Conservation (phyloP, 2,113 vertebrate genomes). For the Coptodon bakossiorum region DNA sequence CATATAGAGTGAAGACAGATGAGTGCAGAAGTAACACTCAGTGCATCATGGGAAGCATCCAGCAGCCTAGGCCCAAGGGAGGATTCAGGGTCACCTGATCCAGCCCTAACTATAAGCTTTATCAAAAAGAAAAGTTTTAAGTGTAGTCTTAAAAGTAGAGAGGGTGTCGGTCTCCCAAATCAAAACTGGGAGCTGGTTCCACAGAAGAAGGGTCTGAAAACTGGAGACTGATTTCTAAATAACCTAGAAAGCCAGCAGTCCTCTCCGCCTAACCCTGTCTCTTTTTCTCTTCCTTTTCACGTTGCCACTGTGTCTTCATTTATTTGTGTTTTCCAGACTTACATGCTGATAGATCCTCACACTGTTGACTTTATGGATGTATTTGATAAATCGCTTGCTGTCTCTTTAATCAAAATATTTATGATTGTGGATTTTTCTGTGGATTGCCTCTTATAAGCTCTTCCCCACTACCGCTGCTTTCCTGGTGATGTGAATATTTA, state of each 20-base stretch:
- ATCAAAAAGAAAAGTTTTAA: background rate
- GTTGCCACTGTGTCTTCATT: background rate
- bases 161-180: background rate
- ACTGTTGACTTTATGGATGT: background rate
- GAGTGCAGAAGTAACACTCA: background rate
- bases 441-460: background rate
- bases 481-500: conserved; percentile 10
- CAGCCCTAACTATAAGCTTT: background rate
- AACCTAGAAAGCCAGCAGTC: background rate
- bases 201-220: background rate
- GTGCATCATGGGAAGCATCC: background rate
- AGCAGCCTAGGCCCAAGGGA: background rate
- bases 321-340: background rate
- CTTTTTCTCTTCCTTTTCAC: background rate
- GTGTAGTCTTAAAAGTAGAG: background rate
- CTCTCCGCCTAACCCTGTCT: background rate
- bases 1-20: background rate
- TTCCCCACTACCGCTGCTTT: background rate
- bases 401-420: conserved; percentile 1
- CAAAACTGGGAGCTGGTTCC: background rate
- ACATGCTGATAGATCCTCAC: background rate
- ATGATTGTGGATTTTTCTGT: conserved; percentile 14
- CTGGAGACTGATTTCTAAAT: background rate
- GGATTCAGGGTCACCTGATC: background rate
- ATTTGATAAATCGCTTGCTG: background rate